Conservation (phyloP, 1,140 invertebrate genomes). For the Pollicipes pollicipes region DNA sequence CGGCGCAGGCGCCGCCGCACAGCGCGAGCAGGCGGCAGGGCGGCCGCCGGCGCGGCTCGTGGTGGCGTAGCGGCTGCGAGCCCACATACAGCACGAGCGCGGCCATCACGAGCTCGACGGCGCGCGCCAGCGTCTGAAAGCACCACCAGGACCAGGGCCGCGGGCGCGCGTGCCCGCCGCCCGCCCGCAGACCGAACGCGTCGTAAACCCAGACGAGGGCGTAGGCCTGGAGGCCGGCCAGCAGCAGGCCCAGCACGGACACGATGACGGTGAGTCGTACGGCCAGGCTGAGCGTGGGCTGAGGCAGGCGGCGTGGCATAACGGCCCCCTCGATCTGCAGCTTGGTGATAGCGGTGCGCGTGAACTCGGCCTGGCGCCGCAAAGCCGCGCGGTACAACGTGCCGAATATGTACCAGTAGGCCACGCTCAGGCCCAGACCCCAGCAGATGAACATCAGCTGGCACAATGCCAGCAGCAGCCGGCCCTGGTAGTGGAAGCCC, state of each 20-base stretch:
- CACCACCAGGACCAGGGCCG: conserved; percentile 68
- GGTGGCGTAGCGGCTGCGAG: conserved; percentile 29
- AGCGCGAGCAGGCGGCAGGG: neutral
- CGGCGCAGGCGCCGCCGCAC: neutral
- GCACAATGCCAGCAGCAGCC: neutral
- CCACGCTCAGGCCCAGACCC: neutral
- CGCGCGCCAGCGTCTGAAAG: conserved; percentile 60
- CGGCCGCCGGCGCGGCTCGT: conserved; percentile 10
- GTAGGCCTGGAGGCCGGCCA: conserved; percentile 62
- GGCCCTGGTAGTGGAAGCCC: neutral
- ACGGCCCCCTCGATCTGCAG: conserved; percentile 22
- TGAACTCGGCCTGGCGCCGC: conserved; percentile 23
- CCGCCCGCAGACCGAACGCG: conserved; percentile 25
- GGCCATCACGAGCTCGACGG: conserved; percentile 66
- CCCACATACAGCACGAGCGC: conserved; percentile 63
- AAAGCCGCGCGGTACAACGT: neutral
- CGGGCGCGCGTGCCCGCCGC: conserved; percentile 12
- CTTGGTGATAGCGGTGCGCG: conserved; percentile 25
- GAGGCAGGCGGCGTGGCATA: conserved; percentile 21
- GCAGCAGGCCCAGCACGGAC: conserved; percentile 57
- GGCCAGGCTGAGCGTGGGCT: conserved; percentile 42
- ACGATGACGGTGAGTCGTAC: conserved; percentile 70
- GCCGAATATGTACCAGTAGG: neutral
- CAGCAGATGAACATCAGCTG: neutral
- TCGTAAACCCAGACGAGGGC: conserved; percentile 53